Conservation (phyloP, 2,797 vertebrate species). For the Sternotherus odoratus region DNA sequence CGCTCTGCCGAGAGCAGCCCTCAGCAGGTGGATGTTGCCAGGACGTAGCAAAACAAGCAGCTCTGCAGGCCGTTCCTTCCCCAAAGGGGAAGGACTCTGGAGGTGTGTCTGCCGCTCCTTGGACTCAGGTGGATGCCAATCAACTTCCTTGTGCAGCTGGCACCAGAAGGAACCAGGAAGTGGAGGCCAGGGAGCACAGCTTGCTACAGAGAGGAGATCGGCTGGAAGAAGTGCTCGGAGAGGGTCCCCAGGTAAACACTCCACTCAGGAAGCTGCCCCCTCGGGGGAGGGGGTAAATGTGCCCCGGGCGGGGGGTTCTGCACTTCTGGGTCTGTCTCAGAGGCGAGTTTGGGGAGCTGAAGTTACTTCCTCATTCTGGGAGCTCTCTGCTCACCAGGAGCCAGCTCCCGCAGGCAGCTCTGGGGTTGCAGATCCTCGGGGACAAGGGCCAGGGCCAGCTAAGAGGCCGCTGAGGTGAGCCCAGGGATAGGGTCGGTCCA, state of each 20-base stretch:
- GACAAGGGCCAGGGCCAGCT: neutral
- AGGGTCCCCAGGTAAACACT: neutral
- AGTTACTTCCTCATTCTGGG: neutral
- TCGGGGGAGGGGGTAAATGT: neutral
- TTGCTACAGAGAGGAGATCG: neutral
- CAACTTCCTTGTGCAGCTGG: neutral
- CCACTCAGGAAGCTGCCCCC: neutral
- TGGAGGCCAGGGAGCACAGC: neutral
- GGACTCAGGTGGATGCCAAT: neutral
- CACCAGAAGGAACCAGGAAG: conserved; percentile 21
- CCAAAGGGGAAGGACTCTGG: neutral
- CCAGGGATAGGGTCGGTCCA: too few species aligned
- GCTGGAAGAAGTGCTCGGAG: neutral
- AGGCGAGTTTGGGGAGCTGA: neutral
- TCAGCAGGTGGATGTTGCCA: neutral
- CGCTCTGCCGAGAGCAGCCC: neutral
- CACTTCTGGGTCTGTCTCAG: neutral
- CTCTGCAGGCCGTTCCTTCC: neutral
- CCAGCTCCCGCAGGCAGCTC: neutral
- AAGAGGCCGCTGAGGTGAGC: neutral
- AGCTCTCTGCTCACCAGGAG: neutral
- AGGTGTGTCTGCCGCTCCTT: neutral
- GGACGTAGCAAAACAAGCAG: neutral
- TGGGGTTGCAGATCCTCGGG: neutral
- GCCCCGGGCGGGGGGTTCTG: too few species aligned